These are phyloP conservation scores for Agriotes lineatus DNA, from an alignment of 2,888 invertebrate genomes.

Conservation along the genomic window DNA sequence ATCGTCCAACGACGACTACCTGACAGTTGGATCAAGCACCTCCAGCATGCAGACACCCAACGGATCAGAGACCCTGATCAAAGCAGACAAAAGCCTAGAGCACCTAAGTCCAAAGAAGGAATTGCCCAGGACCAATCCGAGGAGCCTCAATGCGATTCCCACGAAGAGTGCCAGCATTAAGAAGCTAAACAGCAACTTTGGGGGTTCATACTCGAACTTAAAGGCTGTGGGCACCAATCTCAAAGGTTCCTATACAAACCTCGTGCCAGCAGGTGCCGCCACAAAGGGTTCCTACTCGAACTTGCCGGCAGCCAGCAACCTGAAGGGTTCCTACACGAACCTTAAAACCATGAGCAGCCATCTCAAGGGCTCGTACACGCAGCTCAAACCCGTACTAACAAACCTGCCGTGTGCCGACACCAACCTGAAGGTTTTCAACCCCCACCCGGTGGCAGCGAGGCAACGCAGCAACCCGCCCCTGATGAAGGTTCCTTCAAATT, in stretches of 20 bases:
- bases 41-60: background rate
- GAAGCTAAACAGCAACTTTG: slow-evolving; percentile 39
- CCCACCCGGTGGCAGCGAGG: slow-evolving; percentile 45
- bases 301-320: slow-evolving; percentile 40
- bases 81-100: slow-evolving; percentile 3
- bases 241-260: slow-evolving; percentile 53
- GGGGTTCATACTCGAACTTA: slow-evolving; percentile 56
- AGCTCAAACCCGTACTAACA: slow-evolving; percentile 35
- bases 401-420: slow-evolving; percentile 28
- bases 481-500: slow-evolving; percentile 35
- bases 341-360: slow-evolving; percentile 31
- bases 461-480: slow-evolving; percentile 40
- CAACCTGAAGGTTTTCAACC: slow-evolving; percentile 9
- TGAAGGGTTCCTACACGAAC: slow-evolving; percentile 21
- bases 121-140: slow-evolving; percentile 1
- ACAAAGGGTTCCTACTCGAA: slow-evolving; percentile 52
- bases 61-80: slow-evolving; percentile 9
- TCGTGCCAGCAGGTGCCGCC: slow-evolving; percentile 57
- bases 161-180: slow-evolving; percentile 28
- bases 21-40: slow-evolving; percentile 49
- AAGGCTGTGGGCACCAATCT: slow-evolving; percentile 55
- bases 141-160: slow-evolving; percentile 19
- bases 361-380: slow-evolving; percentile 36
- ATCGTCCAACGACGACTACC: slow-evolving; percentile 60
- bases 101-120: background rate